Evolutionary conservation across 1,140 invertebrate genomes (phyloP).

Genomic region (Heliconius melpomene): DNA sequence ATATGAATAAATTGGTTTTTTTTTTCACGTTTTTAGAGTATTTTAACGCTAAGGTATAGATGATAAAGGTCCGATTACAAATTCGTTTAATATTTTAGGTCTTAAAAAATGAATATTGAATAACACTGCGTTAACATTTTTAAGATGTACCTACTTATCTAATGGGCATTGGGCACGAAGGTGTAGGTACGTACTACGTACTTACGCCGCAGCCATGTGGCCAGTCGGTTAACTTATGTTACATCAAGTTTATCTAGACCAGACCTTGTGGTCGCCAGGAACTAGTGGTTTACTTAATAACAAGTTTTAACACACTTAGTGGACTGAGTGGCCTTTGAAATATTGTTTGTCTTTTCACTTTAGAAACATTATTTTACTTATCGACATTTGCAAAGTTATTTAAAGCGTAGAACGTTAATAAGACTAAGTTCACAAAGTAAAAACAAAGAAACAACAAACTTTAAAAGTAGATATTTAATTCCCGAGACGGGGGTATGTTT

Average conservation of each 20-base stretch:
- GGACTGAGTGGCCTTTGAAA: not conserved
- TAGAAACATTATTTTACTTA: not conserved
- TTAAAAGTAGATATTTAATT: not conserved
- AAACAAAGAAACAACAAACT: not conserved
- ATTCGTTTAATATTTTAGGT: not conserved
- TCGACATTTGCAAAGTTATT: not conserved
- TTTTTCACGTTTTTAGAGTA: not conserved
- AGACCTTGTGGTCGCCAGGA: slow-evolving; percentile 37
- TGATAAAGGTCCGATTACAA: not conserved
- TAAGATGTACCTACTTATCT: not conserved
- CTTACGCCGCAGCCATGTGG: slow-evolving; percentile 12
- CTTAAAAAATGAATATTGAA: not conserved
- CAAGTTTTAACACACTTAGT: slow-evolving; percentile 32
- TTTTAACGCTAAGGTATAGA: not conserved
- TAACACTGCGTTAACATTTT: too few relatives aligned
- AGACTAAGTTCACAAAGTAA: not conserved
- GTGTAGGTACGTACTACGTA: not conserved
- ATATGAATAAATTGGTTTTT: not conserved
- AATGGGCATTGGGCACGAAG: not conserved
- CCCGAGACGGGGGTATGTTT: not conserved
- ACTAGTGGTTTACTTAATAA: slow-evolving; percentile 34
- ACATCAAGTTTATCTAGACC: slow-evolving; percentile 38
- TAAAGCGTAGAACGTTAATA: not conserved
- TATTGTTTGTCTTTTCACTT: not conserved
- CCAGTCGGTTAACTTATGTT: slow-evolving; percentile 28